phyloP scores from a whole-genome alignment of 2,113 vertebrate species.

The Macrotis lagotis region DNA sequence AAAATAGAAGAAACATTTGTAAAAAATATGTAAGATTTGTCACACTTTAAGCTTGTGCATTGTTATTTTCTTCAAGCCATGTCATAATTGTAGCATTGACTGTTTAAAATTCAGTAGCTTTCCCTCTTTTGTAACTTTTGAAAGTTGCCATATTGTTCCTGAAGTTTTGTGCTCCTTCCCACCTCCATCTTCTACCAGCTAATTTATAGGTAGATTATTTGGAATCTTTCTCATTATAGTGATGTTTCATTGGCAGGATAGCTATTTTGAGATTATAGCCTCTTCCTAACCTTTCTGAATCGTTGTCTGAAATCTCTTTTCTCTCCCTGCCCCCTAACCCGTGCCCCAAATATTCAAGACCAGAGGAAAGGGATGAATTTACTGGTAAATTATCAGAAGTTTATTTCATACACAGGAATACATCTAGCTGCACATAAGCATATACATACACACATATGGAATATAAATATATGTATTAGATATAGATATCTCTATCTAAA shows the following conservation, averaged over 20 bases:
- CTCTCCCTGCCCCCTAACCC: too few relatives aligned
- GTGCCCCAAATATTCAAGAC: not conserved
- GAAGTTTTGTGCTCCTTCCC: not conserved
- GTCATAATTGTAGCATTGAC: not conserved
- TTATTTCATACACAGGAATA: not conserved
- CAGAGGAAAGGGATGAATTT: not conserved
- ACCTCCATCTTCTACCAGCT: not conserved
- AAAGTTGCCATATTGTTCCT: not conserved
- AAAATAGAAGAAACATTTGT: not conserved
- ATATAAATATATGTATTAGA: not conserved
- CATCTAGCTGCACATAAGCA: too few relatives aligned
- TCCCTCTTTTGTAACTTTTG: not conserved
- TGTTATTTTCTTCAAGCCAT: not conserved
- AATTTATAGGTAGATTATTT: not conserved
- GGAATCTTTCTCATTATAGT: not conserved
- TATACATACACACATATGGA: not conserved
- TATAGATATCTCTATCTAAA: not conserved
- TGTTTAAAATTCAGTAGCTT: not conserved
- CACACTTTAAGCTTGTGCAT: not conserved
- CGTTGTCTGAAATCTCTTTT: not conserved
- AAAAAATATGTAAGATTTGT: not conserved
- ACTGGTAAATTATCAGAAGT: not conserved
- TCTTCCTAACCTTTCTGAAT: not conserved
- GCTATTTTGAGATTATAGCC: not conserved
- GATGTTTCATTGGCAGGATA: not conserved